Conservation (phyloP, 2,888 invertebrate species). For the Encarsia formosa region DNA sequence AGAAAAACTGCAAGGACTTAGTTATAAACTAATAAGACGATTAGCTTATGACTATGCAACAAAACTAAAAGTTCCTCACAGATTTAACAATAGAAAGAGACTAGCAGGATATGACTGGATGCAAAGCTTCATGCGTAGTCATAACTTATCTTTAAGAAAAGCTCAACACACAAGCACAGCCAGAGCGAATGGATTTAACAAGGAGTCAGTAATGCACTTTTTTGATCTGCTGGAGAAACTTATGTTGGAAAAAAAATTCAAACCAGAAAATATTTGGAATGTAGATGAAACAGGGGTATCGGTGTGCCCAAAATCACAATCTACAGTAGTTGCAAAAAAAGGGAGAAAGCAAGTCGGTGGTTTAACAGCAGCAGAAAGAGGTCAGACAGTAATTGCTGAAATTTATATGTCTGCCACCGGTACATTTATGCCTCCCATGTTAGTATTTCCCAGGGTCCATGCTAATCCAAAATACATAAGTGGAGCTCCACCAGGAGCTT, state of each 20-base stretch:
- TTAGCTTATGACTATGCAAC: background rate
- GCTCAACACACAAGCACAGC: no score
- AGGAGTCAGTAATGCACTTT: background rate
- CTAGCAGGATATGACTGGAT: slow-evolving; percentile 7
- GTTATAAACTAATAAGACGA: background rate
- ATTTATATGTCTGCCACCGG: background rate
- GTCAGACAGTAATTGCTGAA: background rate
- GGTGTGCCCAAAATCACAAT: background rate
- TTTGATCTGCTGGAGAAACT: background rate
- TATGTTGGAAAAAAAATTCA: background rate
- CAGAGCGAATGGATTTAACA: no score
- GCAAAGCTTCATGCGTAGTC: slow-evolving; percentile 15
- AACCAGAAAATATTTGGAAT: no score
- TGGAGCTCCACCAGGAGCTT: background rate
- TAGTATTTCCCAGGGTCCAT: background rate
- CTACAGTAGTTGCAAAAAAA: background rate
- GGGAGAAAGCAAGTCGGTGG: background rate
- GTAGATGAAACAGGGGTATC: no score
- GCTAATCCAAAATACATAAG: background rate
- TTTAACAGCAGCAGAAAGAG: background rate
- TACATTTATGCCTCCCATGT: background rate
- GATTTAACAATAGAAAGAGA: background rate
- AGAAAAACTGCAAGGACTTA: background rate
- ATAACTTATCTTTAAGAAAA: no score
- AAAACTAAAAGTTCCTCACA: background rate